Conservation (phyloP, 2,888 invertebrate genomes). For the Euproctis similis region DNA sequence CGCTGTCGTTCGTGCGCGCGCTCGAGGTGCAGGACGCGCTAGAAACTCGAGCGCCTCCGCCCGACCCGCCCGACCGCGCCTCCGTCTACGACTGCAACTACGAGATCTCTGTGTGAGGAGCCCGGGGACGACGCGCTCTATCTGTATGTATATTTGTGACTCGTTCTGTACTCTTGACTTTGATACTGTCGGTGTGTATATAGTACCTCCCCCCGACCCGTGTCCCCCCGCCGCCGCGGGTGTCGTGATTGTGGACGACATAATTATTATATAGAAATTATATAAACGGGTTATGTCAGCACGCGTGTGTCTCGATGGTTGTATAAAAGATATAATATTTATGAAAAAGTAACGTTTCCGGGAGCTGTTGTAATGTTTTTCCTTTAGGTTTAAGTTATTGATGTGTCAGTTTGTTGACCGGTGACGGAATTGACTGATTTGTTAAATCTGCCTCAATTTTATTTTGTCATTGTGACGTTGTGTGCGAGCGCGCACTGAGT, state of each 20-base stretch:
- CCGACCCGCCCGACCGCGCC: slow-evolving; percentile 84
- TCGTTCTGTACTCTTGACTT: slow-evolving; percentile 43
- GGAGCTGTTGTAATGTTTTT: slow-evolving; percentile 38
- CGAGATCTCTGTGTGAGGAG: slow-evolving; percentile 91
- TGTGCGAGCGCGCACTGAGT: slow-evolving; percentile 24
- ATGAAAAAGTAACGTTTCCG: slow-evolving; percentile 25
- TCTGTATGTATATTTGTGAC: slow-evolving; percentile 67
- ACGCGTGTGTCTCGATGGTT: slow-evolving; percentile 33
- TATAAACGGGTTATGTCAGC: slow-evolving; percentile 23
- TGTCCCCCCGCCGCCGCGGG: no score
- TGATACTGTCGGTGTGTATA: slow-evolving; percentile 63
- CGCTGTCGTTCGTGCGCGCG: slow-evolving; percentile 92
- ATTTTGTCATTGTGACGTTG: slow-evolving; percentile 23
- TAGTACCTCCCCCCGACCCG: slow-evolving; percentile 37
- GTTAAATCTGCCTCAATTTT: slow-evolving; percentile 46
- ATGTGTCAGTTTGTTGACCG: slow-evolving; percentile 25
- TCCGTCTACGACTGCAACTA: slow-evolving; percentile 97
- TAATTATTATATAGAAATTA: slow-evolving; percentile 29
- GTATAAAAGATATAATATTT: slow-evolving; percentile 28
- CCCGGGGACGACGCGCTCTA: slow-evolving; percentile 16
- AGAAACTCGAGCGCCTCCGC: slow-evolving; percentile 80
- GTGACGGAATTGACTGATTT: slow-evolving; percentile 54
- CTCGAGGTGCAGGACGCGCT: slow-evolving; percentile 92
- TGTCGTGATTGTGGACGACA: slow-evolving; percentile 59
- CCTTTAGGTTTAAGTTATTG: slow-evolving; percentile 30